Percentiles rank a stretch among this genome's conserved stretches.
These are phyloP conservation scores for Urosaurus nigricauda DNA, from an alignment of 2,797 vertebrate species.

Conservation along the genomic window DNA sequence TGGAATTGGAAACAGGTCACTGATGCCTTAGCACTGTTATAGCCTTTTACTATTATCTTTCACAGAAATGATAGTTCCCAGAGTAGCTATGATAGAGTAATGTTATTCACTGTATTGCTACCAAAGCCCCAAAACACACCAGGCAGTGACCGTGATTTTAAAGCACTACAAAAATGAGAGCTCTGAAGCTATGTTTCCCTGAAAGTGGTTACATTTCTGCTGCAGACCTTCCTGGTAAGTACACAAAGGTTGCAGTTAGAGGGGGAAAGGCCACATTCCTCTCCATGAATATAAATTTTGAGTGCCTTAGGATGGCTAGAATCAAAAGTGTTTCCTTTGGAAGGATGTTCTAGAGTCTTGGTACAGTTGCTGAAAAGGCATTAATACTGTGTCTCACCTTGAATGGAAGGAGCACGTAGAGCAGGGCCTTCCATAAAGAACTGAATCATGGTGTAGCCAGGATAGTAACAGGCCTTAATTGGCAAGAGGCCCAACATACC, in stretches of 20 bases:
- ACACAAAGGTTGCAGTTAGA: background rate
- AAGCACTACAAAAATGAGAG: background rate
- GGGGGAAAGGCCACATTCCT: background rate
- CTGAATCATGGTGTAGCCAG: too few relatives aligned
- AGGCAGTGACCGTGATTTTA: too few relatives aligned
- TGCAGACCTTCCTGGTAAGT: background rate
- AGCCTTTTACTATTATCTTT: background rate
- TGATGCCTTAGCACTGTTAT: background rate
- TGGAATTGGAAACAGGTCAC: conserved; percentile 11
- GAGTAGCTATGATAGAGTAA: background rate
- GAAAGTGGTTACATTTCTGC: background rate
- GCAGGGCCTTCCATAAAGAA: too few relatives aligned
- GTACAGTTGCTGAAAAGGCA: background rate
- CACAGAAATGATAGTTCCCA: background rate
- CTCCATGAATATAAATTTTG: too few relatives aligned
- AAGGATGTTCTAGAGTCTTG: background rate
- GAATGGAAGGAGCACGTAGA: background rate
- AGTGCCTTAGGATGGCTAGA: background rate
- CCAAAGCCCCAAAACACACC: background rate
- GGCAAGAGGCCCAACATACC: too few relatives aligned
- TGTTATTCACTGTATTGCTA: background rate
- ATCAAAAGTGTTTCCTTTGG: background rate
- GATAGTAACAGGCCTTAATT: too few relatives aligned
- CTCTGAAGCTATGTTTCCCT: background rate
- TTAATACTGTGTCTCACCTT: background rate